Conservation (phyloP, 2,888 invertebrate species). For the Teleiodes luculella region DNA sequence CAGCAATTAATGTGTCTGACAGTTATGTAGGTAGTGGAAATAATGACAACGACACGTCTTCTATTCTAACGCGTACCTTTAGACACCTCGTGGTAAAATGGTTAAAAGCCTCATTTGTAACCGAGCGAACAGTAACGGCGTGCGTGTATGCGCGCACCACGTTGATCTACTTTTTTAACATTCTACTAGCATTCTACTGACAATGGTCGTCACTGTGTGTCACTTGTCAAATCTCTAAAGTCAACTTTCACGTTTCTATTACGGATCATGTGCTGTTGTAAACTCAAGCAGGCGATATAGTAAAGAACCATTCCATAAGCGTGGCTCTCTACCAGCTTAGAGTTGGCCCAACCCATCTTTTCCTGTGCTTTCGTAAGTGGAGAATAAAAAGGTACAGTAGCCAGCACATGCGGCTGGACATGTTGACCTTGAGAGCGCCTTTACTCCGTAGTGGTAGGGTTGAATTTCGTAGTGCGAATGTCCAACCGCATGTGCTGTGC, state of each 20-base stretch:
- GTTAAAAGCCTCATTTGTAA: slow-evolving; percentile 6
- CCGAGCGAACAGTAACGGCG: slow-evolving; percentile 26
- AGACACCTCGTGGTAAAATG: slow-evolving; percentile 4
- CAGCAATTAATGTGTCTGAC: not conserved
- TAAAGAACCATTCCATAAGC: too few relatives aligned
- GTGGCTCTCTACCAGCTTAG: too few relatives aligned
- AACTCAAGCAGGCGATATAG: not conserved
- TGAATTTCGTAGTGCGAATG: too few relatives aligned
- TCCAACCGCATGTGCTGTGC: too few relatives aligned
- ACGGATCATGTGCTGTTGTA: slow-evolving; percentile 10
- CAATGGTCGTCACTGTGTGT: slow-evolving; percentile 25
- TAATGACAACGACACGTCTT: not conserved
- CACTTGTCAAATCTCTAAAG: slow-evolving; percentile 24
- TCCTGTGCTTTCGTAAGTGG: too few relatives aligned
- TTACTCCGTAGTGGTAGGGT: too few relatives aligned
- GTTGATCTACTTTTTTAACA: slow-evolving; percentile 32
- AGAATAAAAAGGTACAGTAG: too few relatives aligned
- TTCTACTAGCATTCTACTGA: slow-evolving; percentile 19
- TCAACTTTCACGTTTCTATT: slow-evolving; percentile 19
- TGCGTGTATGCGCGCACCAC: slow-evolving; percentile 35
- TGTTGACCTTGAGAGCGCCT: too few relatives aligned
- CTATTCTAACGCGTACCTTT: not conserved
- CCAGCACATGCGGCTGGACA: too few relatives aligned
- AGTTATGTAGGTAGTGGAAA: not conserved
- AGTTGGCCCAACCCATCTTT: too few relatives aligned